These are phyloP conservation scores for Periophthalmus modestus DNA, from an alignment of 2,113 vertebrate species.

Conservation along the genomic window DNA sequence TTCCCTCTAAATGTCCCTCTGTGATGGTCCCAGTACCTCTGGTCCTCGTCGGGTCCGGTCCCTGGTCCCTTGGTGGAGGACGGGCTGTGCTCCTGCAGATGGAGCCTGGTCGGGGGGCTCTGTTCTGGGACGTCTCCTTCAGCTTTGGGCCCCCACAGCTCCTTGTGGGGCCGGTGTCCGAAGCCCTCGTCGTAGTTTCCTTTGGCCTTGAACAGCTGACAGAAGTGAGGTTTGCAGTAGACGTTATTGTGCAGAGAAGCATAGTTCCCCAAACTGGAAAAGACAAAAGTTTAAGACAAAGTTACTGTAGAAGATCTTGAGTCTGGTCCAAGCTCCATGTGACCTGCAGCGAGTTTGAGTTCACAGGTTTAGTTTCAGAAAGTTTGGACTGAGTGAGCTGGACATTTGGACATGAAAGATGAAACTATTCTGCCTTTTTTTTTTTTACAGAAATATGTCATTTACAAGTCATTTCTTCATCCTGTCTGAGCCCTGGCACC, in stretches of 20 bases:
- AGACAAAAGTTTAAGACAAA: no score
- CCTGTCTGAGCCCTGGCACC: no score
- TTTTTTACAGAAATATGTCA: no score
- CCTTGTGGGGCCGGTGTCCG: constrained; percentile 93
- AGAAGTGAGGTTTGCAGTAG: constrained; percentile 98
- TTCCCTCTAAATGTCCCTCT: no score
- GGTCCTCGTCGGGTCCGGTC: background rate
- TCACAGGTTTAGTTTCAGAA: no score
- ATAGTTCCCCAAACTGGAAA: constrained; percentile 86
- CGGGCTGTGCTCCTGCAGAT: constrained; percentile 25
- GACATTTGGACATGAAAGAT: no score
- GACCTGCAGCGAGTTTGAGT: no score
- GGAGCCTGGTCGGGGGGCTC: constrained; percentile 13
- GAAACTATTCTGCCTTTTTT: no score
- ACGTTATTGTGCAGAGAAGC: constrained; percentile 91
- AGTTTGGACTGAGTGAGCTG: no score
- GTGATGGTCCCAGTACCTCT: background rate
- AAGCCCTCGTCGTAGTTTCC: constrained; percentile 99
- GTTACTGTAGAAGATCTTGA: no score
- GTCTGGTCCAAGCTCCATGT: no score
- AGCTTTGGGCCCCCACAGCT: constrained; percentile 85
- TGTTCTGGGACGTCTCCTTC: constrained; percentile 69
- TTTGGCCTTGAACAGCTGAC: constrained; percentile 96
- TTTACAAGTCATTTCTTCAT: no score
- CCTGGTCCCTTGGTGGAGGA: constrained; percentile 39